phyloP scores from a whole-genome alignment of 2,888 invertebrate genomes.

The Hylaea fasciaria region DNA sequence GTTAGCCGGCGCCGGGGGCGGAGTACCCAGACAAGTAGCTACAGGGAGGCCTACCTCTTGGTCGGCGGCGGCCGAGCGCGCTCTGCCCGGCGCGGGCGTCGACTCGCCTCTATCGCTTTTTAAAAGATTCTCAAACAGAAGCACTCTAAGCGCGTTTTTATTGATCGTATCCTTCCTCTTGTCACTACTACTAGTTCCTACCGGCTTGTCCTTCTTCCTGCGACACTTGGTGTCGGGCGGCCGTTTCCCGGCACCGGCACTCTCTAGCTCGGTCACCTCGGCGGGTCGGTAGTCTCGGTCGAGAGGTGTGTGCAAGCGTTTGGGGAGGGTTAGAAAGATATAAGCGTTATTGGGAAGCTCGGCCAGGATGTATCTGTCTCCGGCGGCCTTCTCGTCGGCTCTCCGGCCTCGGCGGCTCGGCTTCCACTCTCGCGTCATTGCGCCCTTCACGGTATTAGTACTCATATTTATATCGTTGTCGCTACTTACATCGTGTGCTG shows the following conservation, averaged over 20 bases:
- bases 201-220: conserved; percentile 54
- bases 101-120: conserved; percentile 60
- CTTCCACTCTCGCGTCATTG: conserved; percentile 5
- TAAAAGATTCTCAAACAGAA: conserved; percentile 66
- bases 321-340: conserved; percentile 68
- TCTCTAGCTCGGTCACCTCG: conserved; percentile 47
- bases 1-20: conserved; percentile 39
- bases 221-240: conserved; percentile 36
- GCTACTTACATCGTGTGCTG: conserved; percentile 39
- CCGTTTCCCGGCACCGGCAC: conserved; percentile 43
- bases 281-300: conserved; percentile 30
- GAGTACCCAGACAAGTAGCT: conserved; percentile 27
- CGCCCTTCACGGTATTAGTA: conserved; percentile 22
- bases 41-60: conserved; percentile 64
- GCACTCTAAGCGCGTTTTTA: conserved; percentile 65
- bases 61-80: conserved; percentile 36
- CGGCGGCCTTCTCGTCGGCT: conserved; percentile 30
- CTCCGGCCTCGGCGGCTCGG: conserved; percentile 17
- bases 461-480: conserved; percentile 27
- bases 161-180: conserved; percentile 56
- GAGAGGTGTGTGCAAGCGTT: conserved; percentile 54
- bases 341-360: conserved; percentile 68
- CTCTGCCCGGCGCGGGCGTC: conserved; percentile 41
- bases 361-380: conserved; percentile 50
- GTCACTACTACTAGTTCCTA: conserved; percentile 46